Evolutionary conservation across 53 echinoderm and acorn worm species (phyloP).

Genomic region (Luidia sarsii): DNA sequence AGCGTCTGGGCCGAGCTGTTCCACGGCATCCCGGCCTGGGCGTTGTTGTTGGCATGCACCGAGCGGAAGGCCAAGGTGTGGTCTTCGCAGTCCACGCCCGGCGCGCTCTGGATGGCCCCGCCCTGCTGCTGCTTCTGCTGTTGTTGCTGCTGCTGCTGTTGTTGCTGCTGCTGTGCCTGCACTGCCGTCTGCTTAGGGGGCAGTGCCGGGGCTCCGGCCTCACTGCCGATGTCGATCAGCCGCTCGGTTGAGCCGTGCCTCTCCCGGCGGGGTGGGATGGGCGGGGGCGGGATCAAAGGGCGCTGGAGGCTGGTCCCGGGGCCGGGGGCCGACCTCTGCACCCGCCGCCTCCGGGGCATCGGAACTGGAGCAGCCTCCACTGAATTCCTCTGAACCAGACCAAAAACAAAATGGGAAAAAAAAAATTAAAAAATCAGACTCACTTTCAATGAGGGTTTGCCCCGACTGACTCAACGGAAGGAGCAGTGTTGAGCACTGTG

Average conservation of each 20-base stretch:
- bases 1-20: slow-evolving; percentile 39
- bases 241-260: not conserved
- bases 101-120: slow-evolving; percentile 6
- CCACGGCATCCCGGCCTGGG: slow-evolving; percentile 2
- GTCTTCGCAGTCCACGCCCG: slow-evolving; percentile 41
- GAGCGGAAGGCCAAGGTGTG: slow-evolving; percentile 31
- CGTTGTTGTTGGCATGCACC: slow-evolving; percentile 33
- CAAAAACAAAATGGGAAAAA: no score
- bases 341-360: slow-evolving; percentile 21
- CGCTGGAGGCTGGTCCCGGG: not conserved
- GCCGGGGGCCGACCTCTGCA: not conserved
- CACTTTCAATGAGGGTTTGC: no score
- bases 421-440: no score
- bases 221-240: slow-evolving; percentile 16
- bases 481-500: no score
- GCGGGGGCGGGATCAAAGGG: slow-evolving; percentile 38
- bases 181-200: no score
- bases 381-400: no score
- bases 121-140: not conserved
- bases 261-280: slow-evolving; percentile 36
- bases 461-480: no score
- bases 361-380: no score
- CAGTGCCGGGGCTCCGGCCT: no score
- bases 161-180: not conserved
- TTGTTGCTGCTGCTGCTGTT: not conserved